phyloP scores from a whole-genome alignment of 2,113 vertebrate species.

The Notothenia rossii region DNA sequence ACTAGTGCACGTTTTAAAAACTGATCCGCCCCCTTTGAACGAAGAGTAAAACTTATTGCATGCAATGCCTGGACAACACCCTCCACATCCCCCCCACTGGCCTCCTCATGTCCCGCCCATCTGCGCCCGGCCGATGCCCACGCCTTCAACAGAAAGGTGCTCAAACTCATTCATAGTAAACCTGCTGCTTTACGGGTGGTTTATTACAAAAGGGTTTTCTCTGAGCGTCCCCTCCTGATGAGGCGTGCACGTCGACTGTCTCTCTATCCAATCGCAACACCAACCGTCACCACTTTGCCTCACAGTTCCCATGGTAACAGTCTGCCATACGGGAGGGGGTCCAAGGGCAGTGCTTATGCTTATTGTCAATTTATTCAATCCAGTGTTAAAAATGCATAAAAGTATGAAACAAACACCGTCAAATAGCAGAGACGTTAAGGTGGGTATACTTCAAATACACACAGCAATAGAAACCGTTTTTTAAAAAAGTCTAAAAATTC shows the following conservation, averaged over 20 bases:
- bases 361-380: conserved; percentile 68
- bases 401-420: conserved; percentile 59
- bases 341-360: conserved; percentile 79
- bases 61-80: conserved; percentile 63
- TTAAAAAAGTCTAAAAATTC: conserved; percentile 72
- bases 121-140: conserved; percentile 50
- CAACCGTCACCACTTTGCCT: conserved; percentile 12
- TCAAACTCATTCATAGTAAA: conserved; percentile 89
- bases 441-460: conserved; percentile 76
- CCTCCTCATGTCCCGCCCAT: neutral
- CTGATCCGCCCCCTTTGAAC: conserved; percentile 9
- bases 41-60: conserved; percentile 67
- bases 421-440: conserved; percentile 58
- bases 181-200: conserved; percentile 86
- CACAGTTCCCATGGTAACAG: neutral
- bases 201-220: conserved; percentile 87
- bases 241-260: conserved; percentile 74
- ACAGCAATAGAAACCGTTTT: conserved; percentile 70
- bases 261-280: conserved; percentile 12
- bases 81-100: neutral
- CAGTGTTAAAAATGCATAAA: conserved; percentile 74
- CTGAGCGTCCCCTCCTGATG: conserved; percentile 77
- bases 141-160: conserved; percentile 80
- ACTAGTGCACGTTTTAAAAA: conserved; percentile 59
- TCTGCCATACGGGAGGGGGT: conserved; percentile 14